These are phyloP conservation scores for Tyto alba DNA, from an alignment of 2,113 vertebrate species.

Conservation along the genomic window DNA sequence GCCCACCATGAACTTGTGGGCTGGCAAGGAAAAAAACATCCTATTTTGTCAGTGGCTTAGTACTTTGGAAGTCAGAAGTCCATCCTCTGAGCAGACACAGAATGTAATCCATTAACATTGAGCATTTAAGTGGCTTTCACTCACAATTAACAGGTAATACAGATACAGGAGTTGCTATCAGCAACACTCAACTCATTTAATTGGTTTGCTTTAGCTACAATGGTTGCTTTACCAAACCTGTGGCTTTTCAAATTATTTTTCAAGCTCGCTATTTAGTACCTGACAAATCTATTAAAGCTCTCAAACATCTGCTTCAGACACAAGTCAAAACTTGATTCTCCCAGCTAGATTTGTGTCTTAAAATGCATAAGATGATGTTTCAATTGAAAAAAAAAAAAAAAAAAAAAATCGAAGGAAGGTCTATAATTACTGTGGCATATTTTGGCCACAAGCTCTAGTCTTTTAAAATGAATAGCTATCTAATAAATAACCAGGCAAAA, in stretches of 20 bases:
- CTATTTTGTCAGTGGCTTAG: not conserved
- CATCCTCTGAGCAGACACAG: not conserved
- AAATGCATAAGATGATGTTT: not conserved
- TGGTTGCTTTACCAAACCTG: not conserved
- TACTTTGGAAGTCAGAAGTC: not conserved
- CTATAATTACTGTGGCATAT: not conserved
- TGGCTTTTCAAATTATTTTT: not conserved
- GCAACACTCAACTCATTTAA: not conserved
- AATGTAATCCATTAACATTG: conserved; percentile 3
- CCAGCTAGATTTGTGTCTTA: not conserved
- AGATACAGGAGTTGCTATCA: not conserved
- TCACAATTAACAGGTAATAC: not conserved
- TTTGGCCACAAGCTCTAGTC: not conserved
- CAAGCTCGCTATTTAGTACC: not conserved
- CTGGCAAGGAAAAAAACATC: not conserved
- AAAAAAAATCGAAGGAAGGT: not conserved
- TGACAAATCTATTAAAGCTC: not conserved
- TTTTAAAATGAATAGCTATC: not conserved
- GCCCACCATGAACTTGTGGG: not conserved
- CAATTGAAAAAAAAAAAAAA: no score
- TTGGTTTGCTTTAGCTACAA: not conserved
- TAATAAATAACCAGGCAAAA: not conserved
- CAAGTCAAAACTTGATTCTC: not conserved
- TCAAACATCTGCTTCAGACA: not conserved
- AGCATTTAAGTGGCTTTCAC: conserved; percentile 22